Percentiles rank a stretch among this genome's conserved stretches.
Evolutionary conservation across 2,797 vertebrate species (phyloP).

Genomic region (Enteromius fasciolatus): DNA sequence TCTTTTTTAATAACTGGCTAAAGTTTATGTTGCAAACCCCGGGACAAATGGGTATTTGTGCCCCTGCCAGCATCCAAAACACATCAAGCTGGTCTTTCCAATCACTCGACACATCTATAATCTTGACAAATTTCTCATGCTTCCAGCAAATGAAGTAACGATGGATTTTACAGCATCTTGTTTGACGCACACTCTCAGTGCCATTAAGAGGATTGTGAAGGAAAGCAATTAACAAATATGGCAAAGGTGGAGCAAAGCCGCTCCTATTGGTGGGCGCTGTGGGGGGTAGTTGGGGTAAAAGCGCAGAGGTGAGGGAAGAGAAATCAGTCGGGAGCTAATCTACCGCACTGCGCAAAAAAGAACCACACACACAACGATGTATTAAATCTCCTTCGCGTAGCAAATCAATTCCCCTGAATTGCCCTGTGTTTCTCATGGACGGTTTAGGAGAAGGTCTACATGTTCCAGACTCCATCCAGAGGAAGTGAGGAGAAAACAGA

Average conservation of each 20-base stretch:
- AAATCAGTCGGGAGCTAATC: constrained; percentile 72
- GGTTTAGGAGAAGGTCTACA: constrained; percentile 37
- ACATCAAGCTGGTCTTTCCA: constrained; percentile 22
- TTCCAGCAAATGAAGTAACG: constrained; percentile 30
- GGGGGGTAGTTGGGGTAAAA: constrained; percentile 65
- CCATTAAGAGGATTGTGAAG: constrained; percentile 45
- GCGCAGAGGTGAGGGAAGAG: constrained; percentile 62
- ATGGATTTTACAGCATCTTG: constrained; percentile 40
- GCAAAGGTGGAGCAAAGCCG: background rate
- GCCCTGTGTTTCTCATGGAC: constrained; percentile 58
- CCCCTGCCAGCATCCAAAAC: constrained; percentile 11
- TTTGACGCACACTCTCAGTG: constrained; percentile 38
- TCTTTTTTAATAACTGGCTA: background rate
- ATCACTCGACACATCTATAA: constrained; percentile 28
- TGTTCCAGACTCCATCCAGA: constrained; percentile 25
- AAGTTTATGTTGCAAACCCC: background rate
- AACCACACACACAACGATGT: constrained; percentile 6
- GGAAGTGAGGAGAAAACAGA: background rate
- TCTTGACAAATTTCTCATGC: constrained; percentile 7
- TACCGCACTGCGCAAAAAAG: constrained; percentile 76
- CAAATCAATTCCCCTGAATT: constrained; percentile 65
- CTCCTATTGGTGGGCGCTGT: constrained; percentile 37
- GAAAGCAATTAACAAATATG: constrained; percentile 67
- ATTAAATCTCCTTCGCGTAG: constrained; percentile 69
- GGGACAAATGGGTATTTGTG: background rate